These are phyloP conservation scores for Agriopis marginaria DNA, from an alignment of 2,888 invertebrate species.

Conservation along the genomic window DNA sequence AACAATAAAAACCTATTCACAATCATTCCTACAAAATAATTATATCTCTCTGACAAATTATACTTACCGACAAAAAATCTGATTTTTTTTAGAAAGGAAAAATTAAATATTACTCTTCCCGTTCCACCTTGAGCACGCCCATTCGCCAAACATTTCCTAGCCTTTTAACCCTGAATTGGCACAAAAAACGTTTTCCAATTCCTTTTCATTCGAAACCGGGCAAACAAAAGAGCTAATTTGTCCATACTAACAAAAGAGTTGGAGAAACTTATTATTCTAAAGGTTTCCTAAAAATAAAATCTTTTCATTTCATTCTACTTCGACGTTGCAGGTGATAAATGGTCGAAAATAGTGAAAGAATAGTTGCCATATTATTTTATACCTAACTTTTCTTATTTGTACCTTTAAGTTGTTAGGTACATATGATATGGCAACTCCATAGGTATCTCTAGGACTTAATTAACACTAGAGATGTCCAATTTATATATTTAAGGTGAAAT, in stretches of 20 bases:
- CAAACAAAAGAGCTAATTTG: constrained; percentile 69
- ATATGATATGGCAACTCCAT: too few relatives aligned
- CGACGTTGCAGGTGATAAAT: constrained; percentile 32
- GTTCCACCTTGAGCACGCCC: constrained; percentile 10
- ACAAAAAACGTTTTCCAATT: constrained; percentile 49
- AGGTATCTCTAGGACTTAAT: too few relatives aligned
- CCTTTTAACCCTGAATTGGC: constrained; percentile 41
- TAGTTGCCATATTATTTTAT: background rate
- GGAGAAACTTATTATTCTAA: constrained; percentile 46
- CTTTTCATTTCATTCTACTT: constrained; percentile 34
- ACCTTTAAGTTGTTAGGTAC: too few relatives aligned
- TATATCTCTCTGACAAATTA: background rate
- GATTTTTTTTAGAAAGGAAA: background rate
- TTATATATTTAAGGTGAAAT: too few relatives aligned
- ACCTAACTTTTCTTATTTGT: background rate
- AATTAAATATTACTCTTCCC: constrained; percentile 10
- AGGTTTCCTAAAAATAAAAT: constrained; percentile 32
- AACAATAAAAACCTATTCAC: too few relatives aligned
- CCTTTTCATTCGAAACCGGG: constrained; percentile 54
- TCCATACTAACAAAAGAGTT: constrained; percentile 52
- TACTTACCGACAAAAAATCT: background rate
- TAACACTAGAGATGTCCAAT: too few relatives aligned
- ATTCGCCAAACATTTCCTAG: constrained; percentile 32
- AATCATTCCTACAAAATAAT: background rate
- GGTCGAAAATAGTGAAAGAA: constrained; percentile 2